Base-by-base conservation (phyloP, 2,888 invertebrate species). In the Lasioglossum oenotherae region DNA sequence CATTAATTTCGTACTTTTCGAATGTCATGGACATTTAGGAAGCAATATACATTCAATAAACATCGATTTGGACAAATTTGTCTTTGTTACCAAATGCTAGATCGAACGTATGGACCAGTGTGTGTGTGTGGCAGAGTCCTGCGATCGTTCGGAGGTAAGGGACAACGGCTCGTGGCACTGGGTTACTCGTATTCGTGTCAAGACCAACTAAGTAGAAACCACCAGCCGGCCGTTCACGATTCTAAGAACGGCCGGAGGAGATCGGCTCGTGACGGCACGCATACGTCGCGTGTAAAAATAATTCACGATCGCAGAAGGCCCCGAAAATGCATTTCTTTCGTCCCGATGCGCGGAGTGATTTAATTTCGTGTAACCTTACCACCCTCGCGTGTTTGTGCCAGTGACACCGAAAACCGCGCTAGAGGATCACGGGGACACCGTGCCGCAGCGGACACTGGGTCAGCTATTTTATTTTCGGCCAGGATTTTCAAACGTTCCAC, bases 151-250 rank as follows among this genome's bases (percentile, higher is more conserved):
- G 41, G 19, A 53, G 8, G 41, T 44, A 81, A 86, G 84, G 83
- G 78, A 81, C 86, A 84, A 87, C 77, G 67, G 79, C 80, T 84
- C 87, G 90, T 86, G 88, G 88, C 90, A 91, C 82, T 88, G 84
- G 86, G 87, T 84, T 88, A 89, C 64, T 71, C 85, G 89, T 89
- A 93, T 93, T 87, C 86, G 92, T 93, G 93, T 93, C 93, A 93
- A 93, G 93, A 93, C 93, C 93, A 93, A 85, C 75, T 8, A 44
- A 67, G 80, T 69, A 78, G 83, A 74, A 60, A n/a, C 60, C 6
- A 27, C 60, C 60, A 31, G 16, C 16, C 60, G 35, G 41, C 35
- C 57, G 78, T 44, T 73, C 76, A 64, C 71, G 67, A 44, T 77
- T 79, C 78, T 81, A 77, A 74, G 79, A 78, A 82, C 82, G 73